Percentiles rank a stretch among this genome's conserved stretches.
Conservation (phyloP, 2,113 vertebrate genomes). For the Donacobius atricapilla region DNA sequence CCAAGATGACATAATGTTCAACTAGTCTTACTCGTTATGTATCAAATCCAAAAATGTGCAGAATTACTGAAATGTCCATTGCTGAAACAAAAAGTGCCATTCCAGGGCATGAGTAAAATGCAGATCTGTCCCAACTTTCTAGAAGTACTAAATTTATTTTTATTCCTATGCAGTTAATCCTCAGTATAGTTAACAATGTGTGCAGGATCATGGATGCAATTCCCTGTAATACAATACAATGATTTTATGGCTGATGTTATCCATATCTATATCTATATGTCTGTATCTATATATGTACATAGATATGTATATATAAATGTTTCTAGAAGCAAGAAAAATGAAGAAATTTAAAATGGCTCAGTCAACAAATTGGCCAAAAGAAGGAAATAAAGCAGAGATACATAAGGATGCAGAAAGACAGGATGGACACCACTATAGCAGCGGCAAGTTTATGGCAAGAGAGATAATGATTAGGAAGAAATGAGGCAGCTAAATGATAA, state of each 20-base stretch:
- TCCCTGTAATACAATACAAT: neutral
- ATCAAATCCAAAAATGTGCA: neutral
- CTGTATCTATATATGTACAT: neutral
- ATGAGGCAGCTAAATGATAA: neutral
- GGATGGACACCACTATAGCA: neutral
- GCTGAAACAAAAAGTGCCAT: neutral
- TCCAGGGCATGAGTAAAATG: neutral
- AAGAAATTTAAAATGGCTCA: neutral
- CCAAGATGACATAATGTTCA: neutral
- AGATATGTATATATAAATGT: neutral
- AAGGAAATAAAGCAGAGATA: neutral
- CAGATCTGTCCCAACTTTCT: neutral
- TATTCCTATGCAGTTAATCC: neutral
- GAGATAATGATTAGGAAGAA: constrained; percentile 8
- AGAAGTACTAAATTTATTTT: neutral
- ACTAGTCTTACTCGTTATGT: neutral
- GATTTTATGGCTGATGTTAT: neutral
- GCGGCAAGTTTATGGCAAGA: neutral
- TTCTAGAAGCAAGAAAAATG: neutral
- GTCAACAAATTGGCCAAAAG: neutral
- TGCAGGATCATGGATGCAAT: neutral
- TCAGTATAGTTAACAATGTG: neutral
- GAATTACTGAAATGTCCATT: neutral
- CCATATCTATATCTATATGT: neutral
- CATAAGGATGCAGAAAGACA: neutral